Conservation (phyloP, 1,140 invertebrate genomes). For the Ooceraea biroi region DNA sequence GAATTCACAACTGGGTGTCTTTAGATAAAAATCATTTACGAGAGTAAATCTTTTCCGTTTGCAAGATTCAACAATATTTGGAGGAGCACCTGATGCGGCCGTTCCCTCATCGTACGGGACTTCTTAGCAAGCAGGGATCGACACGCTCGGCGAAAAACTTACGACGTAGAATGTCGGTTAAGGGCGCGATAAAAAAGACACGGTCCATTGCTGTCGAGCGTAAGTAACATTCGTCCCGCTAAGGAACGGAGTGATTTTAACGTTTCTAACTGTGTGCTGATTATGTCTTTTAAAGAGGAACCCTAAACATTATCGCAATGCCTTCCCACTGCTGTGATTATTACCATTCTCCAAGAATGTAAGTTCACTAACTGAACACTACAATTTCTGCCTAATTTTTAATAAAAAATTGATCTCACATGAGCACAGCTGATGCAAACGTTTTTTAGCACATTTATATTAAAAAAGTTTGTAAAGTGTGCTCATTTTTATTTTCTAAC, state of each 20-base stretch:
- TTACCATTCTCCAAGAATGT: conserved; percentile 79
- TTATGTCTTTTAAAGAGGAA: conserved; percentile 74
- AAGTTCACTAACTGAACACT: conserved; percentile 74
- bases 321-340: conserved; percentile 73
- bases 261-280: conserved; percentile 66
- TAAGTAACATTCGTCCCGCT: conserved; percentile 84
- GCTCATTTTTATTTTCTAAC: not conserved
- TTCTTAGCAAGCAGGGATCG: conserved; percentile 86
- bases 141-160: conserved; percentile 87
- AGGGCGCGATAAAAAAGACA: conserved; percentile 95
- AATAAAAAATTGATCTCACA: conserved; percentile 18
- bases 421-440: no score
- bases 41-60: conserved; percentile 46
- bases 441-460: not conserved
- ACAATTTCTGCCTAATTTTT: conserved; percentile 22
- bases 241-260: conserved; percentile 57
- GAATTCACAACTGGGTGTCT: conserved; percentile 44
- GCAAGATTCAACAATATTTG: conserved; percentile 94
- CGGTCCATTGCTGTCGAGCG: conserved; percentile 94
- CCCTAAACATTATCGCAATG: conserved; percentile 74
- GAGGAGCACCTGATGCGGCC: conserved; percentile 94
- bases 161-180: conserved; percentile 92
- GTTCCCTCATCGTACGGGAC: conserved; percentile 90
- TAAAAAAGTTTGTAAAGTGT: not conserved
- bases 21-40: no score